Evolutionary conservation across 2,113 vertebrate species (phyloP), one percentile per base, ranked within the genome.

Genomic region (Lepidothrix coronata): DNA sequence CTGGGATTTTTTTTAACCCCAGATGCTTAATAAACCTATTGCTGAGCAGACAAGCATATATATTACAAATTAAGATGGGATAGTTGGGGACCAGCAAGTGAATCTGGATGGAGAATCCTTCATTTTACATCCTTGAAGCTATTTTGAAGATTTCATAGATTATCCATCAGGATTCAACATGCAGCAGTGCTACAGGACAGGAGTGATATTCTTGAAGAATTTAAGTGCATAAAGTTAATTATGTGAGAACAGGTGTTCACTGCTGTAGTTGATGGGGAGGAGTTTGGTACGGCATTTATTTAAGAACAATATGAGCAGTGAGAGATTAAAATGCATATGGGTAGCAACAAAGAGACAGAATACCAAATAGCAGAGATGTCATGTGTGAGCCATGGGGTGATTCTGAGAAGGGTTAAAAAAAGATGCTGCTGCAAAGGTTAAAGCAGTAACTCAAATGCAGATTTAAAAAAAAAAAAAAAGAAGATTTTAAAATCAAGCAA

Each of bases 201-300:
- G 52, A 96, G 86, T 22, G 44, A 72, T 91, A 67, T 48, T 95
- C 0, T 11, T 83, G 57, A 93, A 91, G 90, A 77, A 93, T 93
- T 96, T 93, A 94, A 92, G 68, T 80, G 77, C 73, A 37, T 84
- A 65, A 92, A 94, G 61, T 75, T 93, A 94, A 96, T 66, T 87
- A 91, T 96, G 95, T 90, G 75, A 86, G 90, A 96, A 93, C 93
- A 96, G 93, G 95, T 95, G 90, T 81, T 93, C 86, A 30, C 35
- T 75, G 76, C 83, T 87, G 73, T 65, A 78, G 92, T 61, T 72
- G 83, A 44, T 41, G 44, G 88, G 93, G 93, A 75, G 92, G 91
- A 91, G 93, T 89, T 92, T 84, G 88, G 62, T 84, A 43, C 10
- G 4, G 70, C 46, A 68, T 81, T 83, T 86, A 79, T 49, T 66